phyloP scores from a whole-genome alignment of 2,797 vertebrate genomes.

The Galagoides demidoff region DNA sequence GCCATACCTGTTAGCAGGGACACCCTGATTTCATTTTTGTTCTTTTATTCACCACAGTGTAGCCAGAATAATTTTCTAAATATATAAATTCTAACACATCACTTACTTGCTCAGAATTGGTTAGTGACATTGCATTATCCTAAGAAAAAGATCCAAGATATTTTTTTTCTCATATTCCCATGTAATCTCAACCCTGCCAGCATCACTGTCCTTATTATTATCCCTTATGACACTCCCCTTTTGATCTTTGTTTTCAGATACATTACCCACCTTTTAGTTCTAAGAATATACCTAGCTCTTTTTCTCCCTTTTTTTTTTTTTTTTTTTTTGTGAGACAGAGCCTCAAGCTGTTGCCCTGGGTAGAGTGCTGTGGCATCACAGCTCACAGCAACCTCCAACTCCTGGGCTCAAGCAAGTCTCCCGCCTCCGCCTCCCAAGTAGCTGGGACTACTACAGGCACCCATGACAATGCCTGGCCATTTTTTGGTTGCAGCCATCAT shows the following conservation, averaged over 20 bases:
- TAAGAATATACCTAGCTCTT: neutral
- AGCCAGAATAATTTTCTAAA: slow-evolving; percentile 40
- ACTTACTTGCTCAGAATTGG: slow-evolving; percentile 11
- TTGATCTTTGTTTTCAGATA: slow-evolving; percentile 37
- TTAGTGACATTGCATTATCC: neutral
- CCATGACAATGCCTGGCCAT: too few relatives aligned
- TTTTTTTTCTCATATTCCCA: neutral
- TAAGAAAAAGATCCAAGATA: neutral
- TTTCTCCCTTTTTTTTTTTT: too few relatives aligned
- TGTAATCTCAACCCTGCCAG: neutral
- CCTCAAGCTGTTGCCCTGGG: too few relatives aligned
- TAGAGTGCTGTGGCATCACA: too few relatives aligned
- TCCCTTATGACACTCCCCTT: neutral
- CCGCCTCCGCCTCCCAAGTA: too few relatives aligned
- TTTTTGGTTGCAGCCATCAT: too few relatives aligned
- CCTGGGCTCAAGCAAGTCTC: too few relatives aligned
- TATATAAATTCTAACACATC: slow-evolving; percentile 24
- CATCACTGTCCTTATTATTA: neutral
- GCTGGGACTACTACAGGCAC: too few relatives aligned
- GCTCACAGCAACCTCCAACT: too few relatives aligned
- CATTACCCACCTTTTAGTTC: neutral
- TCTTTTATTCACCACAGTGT: slow-evolving; percentile 26
- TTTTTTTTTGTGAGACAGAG: too few relatives aligned
- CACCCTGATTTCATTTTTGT: neutral
- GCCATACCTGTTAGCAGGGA: neutral